Evolutionary conservation across 1,140 invertebrate genomes (phyloP), one percentile per base, ranked within the genome.

Genomic region (Steinernema khuongi): DNA sequence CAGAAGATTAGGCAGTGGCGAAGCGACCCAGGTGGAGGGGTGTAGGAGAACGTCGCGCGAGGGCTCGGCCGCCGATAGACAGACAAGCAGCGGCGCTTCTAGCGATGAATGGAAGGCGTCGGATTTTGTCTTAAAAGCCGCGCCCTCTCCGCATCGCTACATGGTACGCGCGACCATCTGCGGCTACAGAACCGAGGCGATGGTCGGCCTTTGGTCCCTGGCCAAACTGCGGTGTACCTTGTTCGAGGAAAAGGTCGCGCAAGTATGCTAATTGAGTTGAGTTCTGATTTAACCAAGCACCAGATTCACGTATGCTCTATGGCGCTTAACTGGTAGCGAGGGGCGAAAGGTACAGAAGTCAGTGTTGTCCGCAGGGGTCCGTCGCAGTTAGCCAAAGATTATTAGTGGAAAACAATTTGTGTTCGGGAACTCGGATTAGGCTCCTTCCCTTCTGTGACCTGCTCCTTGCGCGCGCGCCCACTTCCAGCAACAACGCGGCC

Each of bases 81-180:
- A 60, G 50, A 60, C 50, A 60, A 60, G 50, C 50, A 60, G 50
- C 50, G 2, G 50, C 50, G 50, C 50, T 60, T 60, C 50, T 17
- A 60, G 22, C 50, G 19, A 60, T 60, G 22, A 60, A 60, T 60
- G 50, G 50, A 60, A 60, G 19, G 50, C 50, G 50, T 60, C 50
- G 50, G 50, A 60, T 60, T 60, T 60, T 60, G 50, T 60, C 50
- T 60, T 60, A 60, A 60, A 60, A 60, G 50, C 50, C 50, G 50
- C 50, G 50, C 50, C 50, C 50, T 60, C 50, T 60, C 50, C 14
- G 19, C 50, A 60, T 11, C 50, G 7, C 50, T 60, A 22, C 50
- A 60, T 60, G 11, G 50, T 22, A n/a, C n/a, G 50, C 11, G 11
- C 50, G 26, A 14, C 50, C 50, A 60, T 14, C 50, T 60, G 50